Conservation (phyloP, 2,888 invertebrate species). For the Lamellibrachia satsuma region DNA sequence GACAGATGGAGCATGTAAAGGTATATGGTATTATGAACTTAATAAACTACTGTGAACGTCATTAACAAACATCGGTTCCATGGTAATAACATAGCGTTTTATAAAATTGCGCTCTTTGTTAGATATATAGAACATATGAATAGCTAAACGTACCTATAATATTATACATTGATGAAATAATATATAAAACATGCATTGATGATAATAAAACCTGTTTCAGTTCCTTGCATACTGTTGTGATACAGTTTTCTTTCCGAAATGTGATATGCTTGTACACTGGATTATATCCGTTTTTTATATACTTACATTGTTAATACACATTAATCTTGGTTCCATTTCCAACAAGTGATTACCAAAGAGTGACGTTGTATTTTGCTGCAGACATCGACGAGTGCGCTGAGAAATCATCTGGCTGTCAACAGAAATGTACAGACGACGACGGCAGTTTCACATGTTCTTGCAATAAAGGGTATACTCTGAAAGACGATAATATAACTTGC, state of each 20-base stretch:
- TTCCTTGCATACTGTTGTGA: no score
- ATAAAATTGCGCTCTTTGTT: neutral
- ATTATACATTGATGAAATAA: neutral
- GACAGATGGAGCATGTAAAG: neutral
- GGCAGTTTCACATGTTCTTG: neutral
- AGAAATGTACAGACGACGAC: neutral
- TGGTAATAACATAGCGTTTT: no score
- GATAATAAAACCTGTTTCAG: no score
- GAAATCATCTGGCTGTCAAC: neutral
- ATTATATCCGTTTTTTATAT: neutral
- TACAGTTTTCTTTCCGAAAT: no score
- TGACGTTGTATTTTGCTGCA: neutral
- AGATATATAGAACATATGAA: neutral
- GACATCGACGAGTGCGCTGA: slow-evolving; percentile 20
- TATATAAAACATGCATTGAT: neutral
- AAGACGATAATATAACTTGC: neutral
- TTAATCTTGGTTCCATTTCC: no score
- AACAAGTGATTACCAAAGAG: neutral
- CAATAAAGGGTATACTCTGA: neutral
- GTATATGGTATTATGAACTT: neutral
- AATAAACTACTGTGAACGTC: neutral
- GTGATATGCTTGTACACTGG: neutral
- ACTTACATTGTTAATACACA: no score
- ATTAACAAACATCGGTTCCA: no score
- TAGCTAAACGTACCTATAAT: no score